Conservation (phyloP, 2,888 invertebrate species). For the Cataglyphis albicans region DNA sequence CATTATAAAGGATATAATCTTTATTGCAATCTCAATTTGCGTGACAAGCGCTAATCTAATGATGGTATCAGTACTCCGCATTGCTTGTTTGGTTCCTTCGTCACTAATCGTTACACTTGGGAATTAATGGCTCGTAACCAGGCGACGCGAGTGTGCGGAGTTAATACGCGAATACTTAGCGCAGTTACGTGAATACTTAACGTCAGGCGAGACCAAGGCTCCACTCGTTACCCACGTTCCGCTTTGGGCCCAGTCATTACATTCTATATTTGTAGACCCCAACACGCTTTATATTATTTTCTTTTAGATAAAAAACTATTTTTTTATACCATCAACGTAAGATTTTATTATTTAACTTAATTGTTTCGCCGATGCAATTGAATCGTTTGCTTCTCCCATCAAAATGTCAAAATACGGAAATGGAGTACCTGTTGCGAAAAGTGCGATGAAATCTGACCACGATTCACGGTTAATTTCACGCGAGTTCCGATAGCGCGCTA, state of each 20-base stretch:
- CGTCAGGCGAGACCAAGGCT: slow-evolving; percentile 74
- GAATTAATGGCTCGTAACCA: slow-evolving; percentile 44
- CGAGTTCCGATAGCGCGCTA: not conserved
- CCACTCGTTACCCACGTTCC: slow-evolving; percentile 71
- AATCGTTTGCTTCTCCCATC: not conserved
- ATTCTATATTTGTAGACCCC: not conserved
- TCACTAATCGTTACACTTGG: slow-evolving; percentile 21
- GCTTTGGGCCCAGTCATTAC: slow-evolving; percentile 57
- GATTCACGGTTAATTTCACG: slow-evolving; percentile 7
- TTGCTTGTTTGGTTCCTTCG: slow-evolving; percentile 21
- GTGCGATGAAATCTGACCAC: not conserved
- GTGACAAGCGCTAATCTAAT: slow-evolving; percentile 10
- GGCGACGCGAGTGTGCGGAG: slow-evolving; percentile 31
- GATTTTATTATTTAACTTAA: not conserved
- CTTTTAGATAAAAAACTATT: not conserved
- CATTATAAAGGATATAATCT: not conserved
- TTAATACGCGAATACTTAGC: slow-evolving; percentile 59
- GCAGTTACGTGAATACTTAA: slow-evolving; percentile 69
- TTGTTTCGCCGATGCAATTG: not conserved
- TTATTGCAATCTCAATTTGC: slow-evolving; percentile 17
- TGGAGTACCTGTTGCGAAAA: slow-evolving; percentile 16
- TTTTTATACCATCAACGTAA: not conserved
- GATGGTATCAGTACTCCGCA: not conserved
- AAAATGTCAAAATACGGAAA: not conserved
- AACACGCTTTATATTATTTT: not conserved